Percentiles rank a stretch among this genome's conserved stretches.
phyloP scores from a whole-genome alignment of 2,888 invertebrate genomes.

The Oxycera nigricornis region DNA sequence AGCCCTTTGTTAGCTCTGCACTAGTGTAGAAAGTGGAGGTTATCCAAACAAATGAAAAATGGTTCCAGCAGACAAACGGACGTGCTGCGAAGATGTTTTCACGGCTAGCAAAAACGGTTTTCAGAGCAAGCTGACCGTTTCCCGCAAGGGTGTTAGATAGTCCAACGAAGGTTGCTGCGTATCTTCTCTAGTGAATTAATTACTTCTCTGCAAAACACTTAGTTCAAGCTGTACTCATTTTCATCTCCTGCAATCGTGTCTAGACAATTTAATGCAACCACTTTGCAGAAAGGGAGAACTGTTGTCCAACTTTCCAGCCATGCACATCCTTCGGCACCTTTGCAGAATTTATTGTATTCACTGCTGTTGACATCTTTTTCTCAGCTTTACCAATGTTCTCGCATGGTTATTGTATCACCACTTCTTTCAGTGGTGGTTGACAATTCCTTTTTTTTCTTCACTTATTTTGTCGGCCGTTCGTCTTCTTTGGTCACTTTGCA shows the following conservation, averaged over 20 bases:
- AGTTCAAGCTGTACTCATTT: neutral
- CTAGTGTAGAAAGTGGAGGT: too few relatives aligned
- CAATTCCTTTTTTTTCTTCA: neutral
- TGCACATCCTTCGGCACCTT: constrained; percentile 34
- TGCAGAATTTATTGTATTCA: constrained; percentile 43
- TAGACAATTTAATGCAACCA: constrained; percentile 40
- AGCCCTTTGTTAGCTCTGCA: too few relatives aligned
- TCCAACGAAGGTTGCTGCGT: neutral
- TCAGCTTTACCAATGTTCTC: neutral
- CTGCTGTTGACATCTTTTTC: constrained; percentile 41
- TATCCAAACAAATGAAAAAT: too few relatives aligned
- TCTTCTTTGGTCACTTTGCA: constrained; percentile 8
- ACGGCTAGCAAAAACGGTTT: too few relatives aligned
- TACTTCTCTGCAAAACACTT: neutral
- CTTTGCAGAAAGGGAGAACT: neutral
- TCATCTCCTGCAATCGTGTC: constrained; percentile 35
- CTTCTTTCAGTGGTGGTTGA: neutral
- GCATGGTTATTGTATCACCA: neutral
- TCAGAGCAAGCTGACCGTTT: too few relatives aligned
- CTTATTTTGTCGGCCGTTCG: constrained; percentile 18
- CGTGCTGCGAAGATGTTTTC: too few relatives aligned
- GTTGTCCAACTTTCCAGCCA: neutral
- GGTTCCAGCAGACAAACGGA: too few relatives aligned
- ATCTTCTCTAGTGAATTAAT: neutral
- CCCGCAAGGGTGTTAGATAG: too few relatives aligned